These are phyloP conservation scores for Tetragonisca angustula DNA, from an alignment of 2,888 invertebrate species.

Conservation along the genomic window DNA sequence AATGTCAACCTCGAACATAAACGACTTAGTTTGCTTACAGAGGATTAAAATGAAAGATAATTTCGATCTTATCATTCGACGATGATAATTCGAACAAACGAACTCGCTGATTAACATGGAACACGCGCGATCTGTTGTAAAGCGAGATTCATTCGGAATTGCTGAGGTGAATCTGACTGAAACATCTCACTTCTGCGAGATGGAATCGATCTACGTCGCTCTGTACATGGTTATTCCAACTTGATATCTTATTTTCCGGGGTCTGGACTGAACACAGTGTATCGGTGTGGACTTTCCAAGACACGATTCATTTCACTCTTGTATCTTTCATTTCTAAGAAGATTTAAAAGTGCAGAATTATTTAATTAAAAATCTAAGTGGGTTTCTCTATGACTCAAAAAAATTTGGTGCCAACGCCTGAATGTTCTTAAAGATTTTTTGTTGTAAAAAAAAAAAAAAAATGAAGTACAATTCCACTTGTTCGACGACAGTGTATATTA, in stretches of 20 bases:
- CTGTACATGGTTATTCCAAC: neutral
- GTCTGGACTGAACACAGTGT: neutral
- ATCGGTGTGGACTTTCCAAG: neutral
- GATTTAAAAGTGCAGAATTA: no score
- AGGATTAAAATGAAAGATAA: neutral
- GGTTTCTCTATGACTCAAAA: no score
- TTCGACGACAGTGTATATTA: neutral
- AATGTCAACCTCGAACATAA: neutral
- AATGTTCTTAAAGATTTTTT: no score
- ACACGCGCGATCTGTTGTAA: no score
- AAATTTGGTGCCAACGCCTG: no score
- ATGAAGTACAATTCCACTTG: no score
- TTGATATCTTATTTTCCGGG: neutral
- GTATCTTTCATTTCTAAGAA: no score
- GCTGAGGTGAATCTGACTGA: neutral
- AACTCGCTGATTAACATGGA: neutral
- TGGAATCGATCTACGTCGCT: slow-evolving; percentile 19
- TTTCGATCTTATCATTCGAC: neutral
- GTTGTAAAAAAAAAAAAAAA: no score
- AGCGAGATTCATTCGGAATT: neutral
- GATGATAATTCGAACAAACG: neutral
- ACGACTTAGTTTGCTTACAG: neutral
- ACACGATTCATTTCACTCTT: neutral
- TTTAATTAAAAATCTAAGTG: no score
- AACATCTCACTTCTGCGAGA: neutral